Conservation (phyloP, 2,113 vertebrate species). For the Malaclemys terrapin region DNA sequence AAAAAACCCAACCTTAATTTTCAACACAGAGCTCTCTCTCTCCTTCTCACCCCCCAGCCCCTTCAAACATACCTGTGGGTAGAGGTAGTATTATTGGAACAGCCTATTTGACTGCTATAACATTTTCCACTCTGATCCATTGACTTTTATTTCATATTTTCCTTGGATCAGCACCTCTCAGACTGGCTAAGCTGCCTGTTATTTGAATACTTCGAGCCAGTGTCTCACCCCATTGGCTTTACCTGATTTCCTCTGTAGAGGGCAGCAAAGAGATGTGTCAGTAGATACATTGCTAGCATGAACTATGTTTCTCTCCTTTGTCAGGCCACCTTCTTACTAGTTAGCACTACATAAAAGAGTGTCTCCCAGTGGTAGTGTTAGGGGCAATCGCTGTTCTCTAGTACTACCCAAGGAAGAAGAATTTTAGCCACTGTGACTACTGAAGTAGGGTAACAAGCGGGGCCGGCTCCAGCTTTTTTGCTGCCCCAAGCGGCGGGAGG, state of each 20-base stretch:
- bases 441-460: not conserved
- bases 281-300: not conserved
- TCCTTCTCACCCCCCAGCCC: conserved; percentile 25
- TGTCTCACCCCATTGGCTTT: conserved; percentile 65
- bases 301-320: not conserved
- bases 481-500: too few relatives aligned
- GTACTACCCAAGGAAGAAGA: not conserved
- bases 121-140: conserved; percentile 75
- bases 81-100: conserved; percentile 77
- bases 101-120: conserved; percentile 72
- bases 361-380: not conserved
- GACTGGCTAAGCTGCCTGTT: conserved; percentile 48
- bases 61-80: conserved; percentile 75
- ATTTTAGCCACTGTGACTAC: not conserved
- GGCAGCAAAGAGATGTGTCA: conserved; percentile 54
- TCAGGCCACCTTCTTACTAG: not conserved
- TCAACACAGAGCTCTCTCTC: conserved; percentile 66
- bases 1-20: conserved; percentile 32
- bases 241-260: conserved; percentile 71
- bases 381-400: not conserved
- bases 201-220: conserved; percentile 57
- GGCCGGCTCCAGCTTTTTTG: too few relatives aligned
- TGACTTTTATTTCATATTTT: conserved; percentile 76
- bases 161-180: conserved; percentile 67
- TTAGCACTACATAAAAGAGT: not conserved